Evolutionary conservation across 2,888 invertebrate genomes (phyloP).

Genomic region (Caradrina kadenii): DNA sequence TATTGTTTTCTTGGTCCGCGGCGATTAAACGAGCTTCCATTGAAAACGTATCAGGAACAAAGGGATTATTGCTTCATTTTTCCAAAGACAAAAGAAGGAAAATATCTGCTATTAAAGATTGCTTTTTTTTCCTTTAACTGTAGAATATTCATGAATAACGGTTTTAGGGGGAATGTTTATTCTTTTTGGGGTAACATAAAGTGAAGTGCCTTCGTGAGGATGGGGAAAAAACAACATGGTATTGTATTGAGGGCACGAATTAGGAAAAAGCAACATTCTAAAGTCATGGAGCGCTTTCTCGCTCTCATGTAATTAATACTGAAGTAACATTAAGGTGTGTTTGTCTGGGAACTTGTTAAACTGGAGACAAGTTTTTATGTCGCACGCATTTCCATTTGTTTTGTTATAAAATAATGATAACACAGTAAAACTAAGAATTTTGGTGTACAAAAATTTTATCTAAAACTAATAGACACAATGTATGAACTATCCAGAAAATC

Average conservation of each 20-base stretch:
- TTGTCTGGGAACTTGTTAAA: background rate
- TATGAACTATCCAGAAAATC: background rate
- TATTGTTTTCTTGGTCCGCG: conserved; percentile 30
- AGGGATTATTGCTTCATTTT: conserved; percentile 51
- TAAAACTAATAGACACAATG: background rate
- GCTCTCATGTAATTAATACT: background rate
- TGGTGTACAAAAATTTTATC: background rate
- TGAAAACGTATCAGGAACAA: conserved; percentile 49
- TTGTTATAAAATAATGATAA: background rate
- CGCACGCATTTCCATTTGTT: background rate
- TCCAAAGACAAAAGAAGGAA: conserved; percentile 39
- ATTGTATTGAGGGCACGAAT: conserved; percentile 5
- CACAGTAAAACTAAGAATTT: background rate
- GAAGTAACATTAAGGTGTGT: conserved; percentile 11
- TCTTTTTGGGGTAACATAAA: conserved; percentile 47
- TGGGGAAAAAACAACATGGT: conserved; percentile 24
- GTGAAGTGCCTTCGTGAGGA: conserved; percentile 25
- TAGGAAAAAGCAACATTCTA: conserved; percentile 14
- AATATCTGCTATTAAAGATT: conserved; percentile 43
- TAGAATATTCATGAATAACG: conserved; percentile 54
- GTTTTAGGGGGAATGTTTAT: conserved; percentile 38
- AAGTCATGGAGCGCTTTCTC: background rate
- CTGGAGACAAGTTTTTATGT: too few relatives aligned
- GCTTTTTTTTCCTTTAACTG: conserved; percentile 33
- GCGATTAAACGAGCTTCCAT: conserved; percentile 43